Base-by-base conservation (phyloP, 2,888 invertebrate genomes). In the Meghimatium bilineatum region DNA sequence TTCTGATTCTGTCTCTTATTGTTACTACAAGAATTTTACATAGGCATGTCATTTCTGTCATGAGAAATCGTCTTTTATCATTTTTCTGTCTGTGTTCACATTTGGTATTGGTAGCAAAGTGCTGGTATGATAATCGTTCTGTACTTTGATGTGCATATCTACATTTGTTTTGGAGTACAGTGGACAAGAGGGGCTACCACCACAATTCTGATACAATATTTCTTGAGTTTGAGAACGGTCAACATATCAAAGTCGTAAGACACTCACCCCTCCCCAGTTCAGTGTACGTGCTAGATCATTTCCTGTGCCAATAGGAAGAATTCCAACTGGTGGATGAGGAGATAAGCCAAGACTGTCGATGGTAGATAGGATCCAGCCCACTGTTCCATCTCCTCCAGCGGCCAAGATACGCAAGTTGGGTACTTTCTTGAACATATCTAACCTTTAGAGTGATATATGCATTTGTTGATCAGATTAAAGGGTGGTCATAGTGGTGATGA, bases 321-420 rank as follows among this genome's bases (percentile, higher is more conserved):
- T 97, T 32, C 98, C 99, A 12, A 99, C 98, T 0, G 99, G 97
- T 0, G 97, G 97, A 8, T 96, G 95, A 0, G 97, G 97, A 78
- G 95, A 95, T 81, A 97, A 95, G 71, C 90, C 91, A 69, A 99
- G 96, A 93, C 97, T 96, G 94, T 99, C 99, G 87, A 99, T 95
- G 86, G 98, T 96, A 89, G 98, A 98, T 82, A 99, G 95, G 85
- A 99, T 97, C 99, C 99, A 99, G 85, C 99, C 99, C 49, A 98
- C 99, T 0, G 99, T 99, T 71, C 99, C 99, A 93, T 99, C 99
- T 0, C 99, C 99, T 34, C 99, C 99, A 93, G 99, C 99, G 1
- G 98, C 98, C 91, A 99, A 94, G 87, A 99, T 96, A 78, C 98
- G 95, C 85, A 99, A 94, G 94, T 98, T 98, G 49, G 97, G 97